phyloP scores from a whole-genome alignment of 2,797 vertebrate species.

The Valencia hispanica region DNA sequence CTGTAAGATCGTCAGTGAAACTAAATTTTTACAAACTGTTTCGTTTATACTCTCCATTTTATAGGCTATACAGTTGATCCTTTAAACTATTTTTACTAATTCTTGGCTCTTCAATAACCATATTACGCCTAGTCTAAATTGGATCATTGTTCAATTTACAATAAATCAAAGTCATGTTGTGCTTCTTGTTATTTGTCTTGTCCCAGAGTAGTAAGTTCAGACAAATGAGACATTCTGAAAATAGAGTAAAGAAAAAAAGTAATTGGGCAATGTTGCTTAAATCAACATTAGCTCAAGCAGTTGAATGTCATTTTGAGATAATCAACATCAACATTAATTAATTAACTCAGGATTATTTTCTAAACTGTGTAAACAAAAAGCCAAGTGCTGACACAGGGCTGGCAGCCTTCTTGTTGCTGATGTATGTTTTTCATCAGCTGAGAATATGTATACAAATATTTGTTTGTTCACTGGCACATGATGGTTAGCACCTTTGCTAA shows the following conservation, averaged over 20 bases:
- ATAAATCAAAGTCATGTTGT: neutral
- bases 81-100: neutral
- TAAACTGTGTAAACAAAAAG: neutral
- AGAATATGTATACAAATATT: neutral
- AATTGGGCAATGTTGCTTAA: neutral
- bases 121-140: neutral
- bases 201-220: neutral
- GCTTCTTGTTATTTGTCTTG: neutral
- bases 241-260: neutral
- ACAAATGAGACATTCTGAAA: neutral
- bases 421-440: conserved; percentile 5
- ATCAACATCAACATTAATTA: neutral
- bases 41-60: neutral
- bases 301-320: neutral
- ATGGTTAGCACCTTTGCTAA: neutral
- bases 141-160: neutral
- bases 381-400: neutral
- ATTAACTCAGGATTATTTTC: conserved; percentile 1
- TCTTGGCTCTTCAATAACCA: neutral
- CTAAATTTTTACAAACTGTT: neutral
- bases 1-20: neutral
- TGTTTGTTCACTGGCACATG: neutral
- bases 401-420: neutral
- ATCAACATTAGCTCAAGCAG: neutral
- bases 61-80: neutral